Base-by-base conservation (phyloP, 1,140 invertebrate genomes). In the Phymastichus coffea region DNA sequence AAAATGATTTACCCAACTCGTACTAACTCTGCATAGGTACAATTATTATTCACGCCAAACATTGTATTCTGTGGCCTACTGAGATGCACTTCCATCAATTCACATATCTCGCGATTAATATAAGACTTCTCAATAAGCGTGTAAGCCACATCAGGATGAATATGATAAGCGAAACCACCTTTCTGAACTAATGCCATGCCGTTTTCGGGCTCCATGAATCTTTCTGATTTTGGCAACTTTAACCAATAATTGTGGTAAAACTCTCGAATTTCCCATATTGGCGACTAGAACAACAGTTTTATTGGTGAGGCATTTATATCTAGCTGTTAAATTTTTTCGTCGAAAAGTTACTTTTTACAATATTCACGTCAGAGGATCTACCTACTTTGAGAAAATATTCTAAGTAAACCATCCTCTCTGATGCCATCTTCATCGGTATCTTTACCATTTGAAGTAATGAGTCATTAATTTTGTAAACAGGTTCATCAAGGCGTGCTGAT, bases 391-490 rank as follows among this genome's bases (percentile, higher is more conserved):
- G 23, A n/a, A 73, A 58, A 30, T 67, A 71, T 8, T 73, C 67
- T 0, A 75, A 51, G 30, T 72, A 74, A 0, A 69, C 56, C 23
- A 69, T 67, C 17, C 67, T 64, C 43, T 76, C 73, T 1, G 72
- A 69, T 6, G 66, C 66, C 6, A 76, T 61, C 33, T 54, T 67
- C 17, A 76, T 15, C 33, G 70, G 49, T 20, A 66, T 63, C 19
- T 70, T 68, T 0, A 64, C 63, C 10, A 78, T 60, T 33, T 70
- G 58, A 1, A 64, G 57, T 2, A 78, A 51, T 0, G 73, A 75
- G 61, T 78, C 76, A 12, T 77, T 75, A 58, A 76, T 73, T 66
- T 70, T 75, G 1, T 70, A 65, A 0, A 74, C 60, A 1, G 74
- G 75, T 52, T 72, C 65, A 55, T 69, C 72, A 22, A 76, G 58